phyloP scores from a whole-genome alignment of 2,888 invertebrate species.

The Perithous albicinctus region DNA sequence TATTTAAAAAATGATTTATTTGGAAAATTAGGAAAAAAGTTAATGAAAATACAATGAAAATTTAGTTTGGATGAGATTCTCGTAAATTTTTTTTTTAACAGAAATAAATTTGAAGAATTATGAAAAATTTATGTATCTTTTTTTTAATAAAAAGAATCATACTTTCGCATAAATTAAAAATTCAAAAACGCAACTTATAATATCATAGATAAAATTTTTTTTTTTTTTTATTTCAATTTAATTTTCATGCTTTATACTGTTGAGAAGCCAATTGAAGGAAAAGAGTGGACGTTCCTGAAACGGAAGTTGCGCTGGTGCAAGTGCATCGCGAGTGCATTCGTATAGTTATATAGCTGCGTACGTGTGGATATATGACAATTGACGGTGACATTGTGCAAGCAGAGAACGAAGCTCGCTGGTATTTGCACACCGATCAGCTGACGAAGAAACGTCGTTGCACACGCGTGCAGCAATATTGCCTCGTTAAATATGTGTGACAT shows the following conservation, averaged over 20 bases:
- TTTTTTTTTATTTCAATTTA: neutral
- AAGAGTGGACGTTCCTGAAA: slow-evolving; percentile 12
- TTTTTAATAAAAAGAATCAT: too few species aligned
- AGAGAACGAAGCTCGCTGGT: slow-evolving; percentile 4
- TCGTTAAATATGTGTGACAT: slow-evolving; percentile 14
- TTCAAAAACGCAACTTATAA: too few species aligned
- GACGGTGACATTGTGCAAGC: slow-evolving; percentile 33
- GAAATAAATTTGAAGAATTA: too few species aligned
- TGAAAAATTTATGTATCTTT: too few species aligned
- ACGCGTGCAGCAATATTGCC: neutral
- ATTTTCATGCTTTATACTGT: neutral
- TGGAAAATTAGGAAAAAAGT: too few species aligned
- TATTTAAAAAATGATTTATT: too few species aligned
- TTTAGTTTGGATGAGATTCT: too few species aligned
- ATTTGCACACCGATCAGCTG: slow-evolving; percentile 44
- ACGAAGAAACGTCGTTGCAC: slow-evolving; percentile 22
- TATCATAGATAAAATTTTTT: too few species aligned
- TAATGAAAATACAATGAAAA: too few species aligned
- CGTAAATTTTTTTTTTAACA: too few species aligned
- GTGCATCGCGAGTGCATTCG: slow-evolving; percentile 11
- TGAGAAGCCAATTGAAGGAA: slow-evolving; percentile 10
- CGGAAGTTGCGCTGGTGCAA: slow-evolving; percentile 19
- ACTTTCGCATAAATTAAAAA: too few species aligned
- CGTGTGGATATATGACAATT: slow-evolving; percentile 6
- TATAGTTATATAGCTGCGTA: neutral